Conservation (phyloP, 2,888 invertebrate species). For the Epinotia demarniana region DNA sequence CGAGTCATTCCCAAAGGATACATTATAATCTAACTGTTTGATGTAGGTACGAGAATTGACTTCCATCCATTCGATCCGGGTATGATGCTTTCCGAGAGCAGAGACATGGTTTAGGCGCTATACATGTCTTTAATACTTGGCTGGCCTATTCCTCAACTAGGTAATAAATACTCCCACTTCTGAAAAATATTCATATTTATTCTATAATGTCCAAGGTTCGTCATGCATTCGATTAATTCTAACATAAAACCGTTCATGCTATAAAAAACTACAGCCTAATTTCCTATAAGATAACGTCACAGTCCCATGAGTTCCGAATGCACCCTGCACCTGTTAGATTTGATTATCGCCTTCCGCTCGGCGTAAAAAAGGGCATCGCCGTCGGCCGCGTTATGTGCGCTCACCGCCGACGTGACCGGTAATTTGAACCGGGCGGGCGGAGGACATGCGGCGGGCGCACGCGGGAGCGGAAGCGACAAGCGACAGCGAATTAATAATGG, state of each 20-base stretch:
- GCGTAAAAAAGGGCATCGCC: slow-evolving; percentile 34
- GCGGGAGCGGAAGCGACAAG: neutral
- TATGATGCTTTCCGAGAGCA: too few species aligned
- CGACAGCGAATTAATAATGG: neutral
- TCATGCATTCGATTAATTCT: neutral
- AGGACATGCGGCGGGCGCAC: neutral
- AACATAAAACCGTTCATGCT: neutral
- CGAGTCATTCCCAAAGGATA: too few species aligned
- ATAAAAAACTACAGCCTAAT: neutral
- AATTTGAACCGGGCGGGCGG: slow-evolving; percentile 21
- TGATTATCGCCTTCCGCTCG: slow-evolving; percentile 64
- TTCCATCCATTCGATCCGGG: too few species aligned
- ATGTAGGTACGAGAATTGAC: too few species aligned
- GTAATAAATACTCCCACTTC: too few species aligned
- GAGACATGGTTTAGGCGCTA: too few species aligned
- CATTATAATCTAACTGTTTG: too few species aligned
- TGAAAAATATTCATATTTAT: too few species aligned
- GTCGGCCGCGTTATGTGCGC: slow-evolving; percentile 30
- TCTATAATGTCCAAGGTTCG: neutral
- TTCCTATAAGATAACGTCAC: slow-evolving; percentile 15
- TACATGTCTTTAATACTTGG: too few species aligned
- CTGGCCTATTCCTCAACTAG: too few species aligned
- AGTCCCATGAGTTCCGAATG: slow-evolving; percentile 14
- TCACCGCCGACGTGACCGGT: slow-evolving; percentile 34
- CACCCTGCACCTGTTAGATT: slow-evolving; percentile 54